These are phyloP conservation scores for Anhinga rufa DNA, from an alignment of 2,113 vertebrate genomes.

Conservation along the genomic window DNA sequence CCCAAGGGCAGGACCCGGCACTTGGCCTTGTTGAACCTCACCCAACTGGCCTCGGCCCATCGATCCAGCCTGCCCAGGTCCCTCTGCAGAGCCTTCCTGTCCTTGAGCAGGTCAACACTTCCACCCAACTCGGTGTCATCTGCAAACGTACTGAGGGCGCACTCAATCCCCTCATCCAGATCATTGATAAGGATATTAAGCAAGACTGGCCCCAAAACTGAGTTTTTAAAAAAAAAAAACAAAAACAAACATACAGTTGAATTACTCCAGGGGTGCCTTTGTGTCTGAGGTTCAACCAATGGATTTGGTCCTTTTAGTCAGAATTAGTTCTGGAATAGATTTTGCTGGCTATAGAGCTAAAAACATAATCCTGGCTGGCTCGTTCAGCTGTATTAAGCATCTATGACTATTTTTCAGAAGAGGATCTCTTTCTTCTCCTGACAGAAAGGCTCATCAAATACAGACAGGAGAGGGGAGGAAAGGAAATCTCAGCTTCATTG, in stretches of 20 bases:
- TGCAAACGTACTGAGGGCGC: too few relatives aligned
- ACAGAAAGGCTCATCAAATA: conserved; percentile 20
- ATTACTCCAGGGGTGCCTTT: conserved; percentile 27
- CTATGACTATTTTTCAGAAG: conserved; percentile 10
- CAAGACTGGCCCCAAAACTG: too few relatives aligned
- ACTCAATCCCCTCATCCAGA: too few relatives aligned
- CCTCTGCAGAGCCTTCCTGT: too few relatives aligned
- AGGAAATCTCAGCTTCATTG: conserved; percentile 5
- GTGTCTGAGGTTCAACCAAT: conserved; percentile 27
- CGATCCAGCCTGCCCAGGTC: too few relatives aligned
- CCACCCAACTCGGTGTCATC: too few relatives aligned
- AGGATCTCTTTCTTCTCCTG: conserved; percentile 20
- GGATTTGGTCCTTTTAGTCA: conserved; percentile 4
- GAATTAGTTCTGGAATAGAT: conserved; percentile 54
- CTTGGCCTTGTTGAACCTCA: too few relatives aligned
- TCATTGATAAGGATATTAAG: too few relatives aligned
- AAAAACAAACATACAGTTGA: not conserved
- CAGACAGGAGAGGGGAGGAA: not conserved
- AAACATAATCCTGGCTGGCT: conserved; percentile 19
- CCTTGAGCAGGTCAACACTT: too few relatives aligned
- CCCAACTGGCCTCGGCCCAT: too few relatives aligned
- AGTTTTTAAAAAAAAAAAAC: not conserved
- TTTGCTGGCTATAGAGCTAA: conserved; percentile 32
- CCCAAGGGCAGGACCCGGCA: too few relatives aligned
- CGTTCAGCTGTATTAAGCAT: not conserved